phyloP scores from a whole-genome alignment of 2,113 vertebrate genomes.

The Myotis yumanensis region DNA sequence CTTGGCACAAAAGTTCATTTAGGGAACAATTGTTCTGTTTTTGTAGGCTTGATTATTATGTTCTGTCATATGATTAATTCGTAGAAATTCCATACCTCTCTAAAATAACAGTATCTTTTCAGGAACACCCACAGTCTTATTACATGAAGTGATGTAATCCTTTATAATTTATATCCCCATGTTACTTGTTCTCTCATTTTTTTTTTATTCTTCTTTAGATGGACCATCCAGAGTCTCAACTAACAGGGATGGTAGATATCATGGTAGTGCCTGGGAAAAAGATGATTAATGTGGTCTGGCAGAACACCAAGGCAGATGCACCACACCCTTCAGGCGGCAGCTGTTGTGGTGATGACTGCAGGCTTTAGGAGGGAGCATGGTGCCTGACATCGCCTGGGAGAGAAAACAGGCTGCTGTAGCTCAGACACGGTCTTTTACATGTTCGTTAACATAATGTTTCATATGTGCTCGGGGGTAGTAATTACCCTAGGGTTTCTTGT shows the following conservation, averaged over 20 bases:
- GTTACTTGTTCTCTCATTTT: background rate
- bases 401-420: background rate
- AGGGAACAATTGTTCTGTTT: background rate
- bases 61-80: background rate
- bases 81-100: background rate
- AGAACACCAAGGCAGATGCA: background rate
- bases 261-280: background rate
- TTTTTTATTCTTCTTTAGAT: background rate
- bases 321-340: background rate
- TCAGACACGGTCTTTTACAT: background rate
- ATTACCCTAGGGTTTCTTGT: background rate
- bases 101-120: background rate
- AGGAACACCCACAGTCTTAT: background rate
- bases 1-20: background rate
- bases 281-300: conserved; percentile 34
- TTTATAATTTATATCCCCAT: background rate
- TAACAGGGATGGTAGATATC: background rate
- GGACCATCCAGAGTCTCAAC: background rate
- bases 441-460: background rate
- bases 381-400: background rate
- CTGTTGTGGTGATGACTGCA: background rate
- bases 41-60: background rate
- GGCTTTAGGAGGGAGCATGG: background rate
- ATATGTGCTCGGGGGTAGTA: background rate
- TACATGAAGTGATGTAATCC: background rate